phyloP scores from a whole-genome alignment of 2,888 invertebrate species.

The Eupithecia inturbata region DNA sequence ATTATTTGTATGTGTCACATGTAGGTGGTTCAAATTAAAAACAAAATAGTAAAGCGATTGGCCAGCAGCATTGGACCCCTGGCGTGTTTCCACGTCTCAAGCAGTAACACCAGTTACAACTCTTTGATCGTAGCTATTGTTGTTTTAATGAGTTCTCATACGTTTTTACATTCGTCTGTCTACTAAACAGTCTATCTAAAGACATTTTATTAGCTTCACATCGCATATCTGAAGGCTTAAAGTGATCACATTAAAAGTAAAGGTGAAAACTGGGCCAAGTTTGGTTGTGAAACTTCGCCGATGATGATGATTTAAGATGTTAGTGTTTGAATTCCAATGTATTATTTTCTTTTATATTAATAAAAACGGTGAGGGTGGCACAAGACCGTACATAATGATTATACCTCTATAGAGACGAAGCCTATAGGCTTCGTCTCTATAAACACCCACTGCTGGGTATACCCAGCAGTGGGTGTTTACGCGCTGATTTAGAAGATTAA shows the following conservation, averaged over 20 bases:
- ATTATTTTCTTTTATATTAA: no score
- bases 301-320: not conserved
- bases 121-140: constrained; percentile 19
- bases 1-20: no score
- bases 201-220: not conserved
- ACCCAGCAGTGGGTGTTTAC: no score
- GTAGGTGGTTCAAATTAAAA: no score
- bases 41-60: not conserved
- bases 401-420: no score
- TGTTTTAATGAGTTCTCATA: constrained; percentile 9
- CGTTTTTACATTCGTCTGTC: constrained; percentile 2
- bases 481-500: no score
- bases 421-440: no score
- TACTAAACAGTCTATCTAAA: not conserved
- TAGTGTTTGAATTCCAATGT: not conserved
- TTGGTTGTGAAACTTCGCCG: not conserved
- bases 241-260: not conserved
- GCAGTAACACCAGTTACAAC: constrained; percentile 4
- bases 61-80: not conserved
- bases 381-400: no score
- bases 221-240: not conserved
- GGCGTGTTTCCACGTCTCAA: constrained; percentile 6
- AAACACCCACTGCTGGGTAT: no score
- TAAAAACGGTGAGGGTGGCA: no score
- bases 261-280: not conserved